Conservation (phyloP, 2,113 vertebrate genomes). For the Balaenoptera acutorostrata region DNA sequence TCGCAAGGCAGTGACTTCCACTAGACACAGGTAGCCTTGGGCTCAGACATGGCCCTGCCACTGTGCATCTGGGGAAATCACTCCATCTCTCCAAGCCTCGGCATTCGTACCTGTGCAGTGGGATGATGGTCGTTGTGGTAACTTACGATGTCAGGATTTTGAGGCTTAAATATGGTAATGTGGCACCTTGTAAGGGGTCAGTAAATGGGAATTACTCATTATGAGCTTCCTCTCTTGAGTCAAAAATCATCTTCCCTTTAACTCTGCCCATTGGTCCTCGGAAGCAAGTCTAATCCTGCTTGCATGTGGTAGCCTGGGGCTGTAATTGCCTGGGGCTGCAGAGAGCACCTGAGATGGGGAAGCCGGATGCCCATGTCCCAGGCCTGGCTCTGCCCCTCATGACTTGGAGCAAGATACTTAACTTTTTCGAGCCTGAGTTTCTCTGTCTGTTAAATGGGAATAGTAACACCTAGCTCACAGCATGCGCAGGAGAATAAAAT, state of each 20-base stretch:
- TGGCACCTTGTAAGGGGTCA: accelerated
- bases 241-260: background rate
- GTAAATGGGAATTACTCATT: background rate
- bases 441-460: background rate
- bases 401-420: background rate
- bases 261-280: background rate
- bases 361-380: background rate
- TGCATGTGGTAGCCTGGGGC: accelerated
- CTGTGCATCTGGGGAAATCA: background rate
- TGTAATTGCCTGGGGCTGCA: accelerated
- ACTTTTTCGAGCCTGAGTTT: background rate
- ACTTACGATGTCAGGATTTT: background rate
- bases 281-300: background rate
- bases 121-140: background rate
- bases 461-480: background rate
- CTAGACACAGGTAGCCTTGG: background rate
- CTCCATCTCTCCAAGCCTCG: accelerated
- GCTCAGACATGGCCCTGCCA: background rate
- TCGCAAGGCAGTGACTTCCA: background rate
- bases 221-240: background rate
- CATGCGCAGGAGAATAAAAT: background rate
- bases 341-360: background rate
- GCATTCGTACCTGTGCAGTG: accelerated
- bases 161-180: background rate
- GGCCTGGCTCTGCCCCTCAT: background rate